phyloP scores from a whole-genome alignment of 2,113 vertebrate species.

The Hippopotamus amphibius region DNA sequence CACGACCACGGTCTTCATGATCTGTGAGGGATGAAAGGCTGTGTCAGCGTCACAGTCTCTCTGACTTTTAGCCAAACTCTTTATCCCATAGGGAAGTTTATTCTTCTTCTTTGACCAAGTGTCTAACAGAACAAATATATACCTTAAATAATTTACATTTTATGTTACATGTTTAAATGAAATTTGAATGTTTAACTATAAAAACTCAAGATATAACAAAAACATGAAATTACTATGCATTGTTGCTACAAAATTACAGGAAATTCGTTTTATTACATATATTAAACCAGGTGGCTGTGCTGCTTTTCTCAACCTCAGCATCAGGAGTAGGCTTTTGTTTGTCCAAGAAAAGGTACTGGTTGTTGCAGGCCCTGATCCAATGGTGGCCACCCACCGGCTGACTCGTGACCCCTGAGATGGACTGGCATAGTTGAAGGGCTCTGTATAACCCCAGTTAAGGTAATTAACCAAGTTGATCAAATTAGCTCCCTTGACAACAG shows the following conservation, averaged over 20 bases:
- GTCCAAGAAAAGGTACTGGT: background rate
- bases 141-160: background rate
- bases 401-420: background rate
- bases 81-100: background rate
- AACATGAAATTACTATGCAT: background rate
- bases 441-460: background rate
- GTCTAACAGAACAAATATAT: background rate
- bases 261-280: background rate
- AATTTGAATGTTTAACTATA: background rate
- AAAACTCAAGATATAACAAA: background rate
- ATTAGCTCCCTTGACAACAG: background rate
- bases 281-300: background rate
- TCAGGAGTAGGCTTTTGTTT: background rate
- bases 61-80: background rate
- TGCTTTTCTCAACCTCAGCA: background rate
- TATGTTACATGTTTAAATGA: background rate
- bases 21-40: conserved; percentile 85
- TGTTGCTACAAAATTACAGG: background rate
- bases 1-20: conserved; percentile 97
- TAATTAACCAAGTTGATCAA: background rate
- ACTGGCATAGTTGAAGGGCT: background rate
- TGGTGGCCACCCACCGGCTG: background rate
- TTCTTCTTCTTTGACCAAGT: background rate
- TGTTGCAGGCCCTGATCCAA: background rate
- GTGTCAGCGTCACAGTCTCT: background rate